Percentiles rank a stretch among this genome's conserved stretches.
Evolutionary conservation across 2,888 invertebrate species (phyloP).

Genomic region (Limnephilus lunatus): DNA sequence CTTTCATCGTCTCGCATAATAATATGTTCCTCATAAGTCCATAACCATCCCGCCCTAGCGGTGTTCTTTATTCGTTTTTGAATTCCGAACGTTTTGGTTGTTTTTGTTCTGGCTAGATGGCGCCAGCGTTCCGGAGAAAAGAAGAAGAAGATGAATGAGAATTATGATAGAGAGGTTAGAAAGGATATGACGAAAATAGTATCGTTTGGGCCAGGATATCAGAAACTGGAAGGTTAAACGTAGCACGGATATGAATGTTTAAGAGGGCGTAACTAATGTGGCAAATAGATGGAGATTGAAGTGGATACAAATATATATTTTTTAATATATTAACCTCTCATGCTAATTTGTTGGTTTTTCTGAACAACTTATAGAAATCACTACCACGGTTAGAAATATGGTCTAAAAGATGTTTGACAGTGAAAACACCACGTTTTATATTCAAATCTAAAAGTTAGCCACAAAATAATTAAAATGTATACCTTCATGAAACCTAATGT

Average conservation of each 20-base stretch:
- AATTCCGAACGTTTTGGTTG: conserved; percentile 35
- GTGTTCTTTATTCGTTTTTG: not conserved
- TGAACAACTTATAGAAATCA: too few species aligned
- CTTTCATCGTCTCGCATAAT: not conserved
- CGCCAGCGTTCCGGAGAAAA: conserved; percentile 49
- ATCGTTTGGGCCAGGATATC: not conserved
- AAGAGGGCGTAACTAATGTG: conserved; percentile 25
- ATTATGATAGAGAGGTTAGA: not conserved
- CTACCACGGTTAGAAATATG: too few species aligned
- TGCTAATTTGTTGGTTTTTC: too few species aligned
- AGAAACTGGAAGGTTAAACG: not conserved
- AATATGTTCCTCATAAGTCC: not conserved
- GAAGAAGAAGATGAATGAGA: conserved; percentile 12
- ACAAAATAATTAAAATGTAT: too few species aligned
- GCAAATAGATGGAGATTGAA: not conserved
- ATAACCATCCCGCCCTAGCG: not conserved
- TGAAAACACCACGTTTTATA: too few species aligned
- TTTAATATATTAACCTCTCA: too few species aligned
- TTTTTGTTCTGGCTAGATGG: conserved; percentile 47
- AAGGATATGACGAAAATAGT: not conserved
- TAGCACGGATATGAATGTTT: not conserved
- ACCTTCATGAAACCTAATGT: too few species aligned
- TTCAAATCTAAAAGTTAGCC: too few species aligned
- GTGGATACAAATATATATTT: not conserved
- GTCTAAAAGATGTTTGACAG: too few species aligned